These are phyloP conservation scores for Florisuga fusca DNA, from an alignment of 2,797 vertebrate species.

Conservation along the genomic window DNA sequence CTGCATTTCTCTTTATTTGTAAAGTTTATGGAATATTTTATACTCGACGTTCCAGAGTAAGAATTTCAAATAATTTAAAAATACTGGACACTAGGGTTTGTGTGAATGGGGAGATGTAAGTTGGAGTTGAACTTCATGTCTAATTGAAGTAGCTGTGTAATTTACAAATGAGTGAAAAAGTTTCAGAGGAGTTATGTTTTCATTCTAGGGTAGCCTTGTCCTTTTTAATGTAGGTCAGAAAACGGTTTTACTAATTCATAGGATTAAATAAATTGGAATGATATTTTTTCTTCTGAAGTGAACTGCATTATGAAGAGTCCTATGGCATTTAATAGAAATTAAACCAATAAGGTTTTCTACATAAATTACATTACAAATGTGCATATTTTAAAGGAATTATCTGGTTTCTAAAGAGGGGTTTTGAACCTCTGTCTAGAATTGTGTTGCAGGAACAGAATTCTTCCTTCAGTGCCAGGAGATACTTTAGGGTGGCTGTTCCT, in stretches of 20 bases:
- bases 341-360: not conserved
- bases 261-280: not conserved
- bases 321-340: not conserved
- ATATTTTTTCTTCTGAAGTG: constrained; percentile 11
- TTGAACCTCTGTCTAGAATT: not conserved
- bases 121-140: not conserved
- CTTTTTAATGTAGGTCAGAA: constrained; percentile 10
- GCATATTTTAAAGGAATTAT: constrained; percentile 4
- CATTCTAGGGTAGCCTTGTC: not conserved
- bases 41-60: not conserved
- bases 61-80: not conserved
- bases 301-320: not conserved
- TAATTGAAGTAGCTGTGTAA: not conserved
- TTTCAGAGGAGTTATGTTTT: not conserved
- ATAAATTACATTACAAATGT: constrained; percentile 31
- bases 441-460: not conserved
- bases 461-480: not conserved
- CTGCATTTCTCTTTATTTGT: not conserved
- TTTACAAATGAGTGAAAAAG: not conserved
- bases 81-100: not conserved
- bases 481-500: not conserved
- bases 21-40: not conserved
- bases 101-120: not conserved
- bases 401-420: not conserved
- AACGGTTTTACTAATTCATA: not conserved